Evolutionary conservation across 2,888 invertebrate genomes (phyloP), one percentile per base, ranked within the genome.

Genomic region (Drosophila quasianomalipes): DNA sequence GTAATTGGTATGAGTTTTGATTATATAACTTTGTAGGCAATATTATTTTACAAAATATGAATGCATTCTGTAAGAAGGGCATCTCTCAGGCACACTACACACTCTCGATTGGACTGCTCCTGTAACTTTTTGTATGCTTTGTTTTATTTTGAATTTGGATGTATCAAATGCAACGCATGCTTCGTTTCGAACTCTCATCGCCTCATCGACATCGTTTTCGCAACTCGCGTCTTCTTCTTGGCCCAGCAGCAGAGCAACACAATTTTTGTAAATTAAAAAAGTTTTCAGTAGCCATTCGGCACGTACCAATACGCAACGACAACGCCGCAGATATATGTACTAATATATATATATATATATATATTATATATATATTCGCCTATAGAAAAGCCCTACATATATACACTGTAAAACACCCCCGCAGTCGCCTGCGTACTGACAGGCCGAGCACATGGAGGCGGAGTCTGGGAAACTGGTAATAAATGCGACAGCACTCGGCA

Each of bases 221-320:
- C 79, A 72, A 74, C 70, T 39, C 39, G 39, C 28, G 39, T 30
- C 55, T 55, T 19, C 33, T 73, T 65, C 30, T 58, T 59, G 31
- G 37, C 37, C 47, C 57, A 66, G 51, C 67, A 69, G 52, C 70
- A 68, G 64, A 81, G 80, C 74, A 84, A 71, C 74, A 78, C 72
- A 79, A 83, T 72, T 80, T 86, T 85, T 85, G 88, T 79, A 87
- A 87, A 83, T 87, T 83, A 87, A 87, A 87, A 87, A 87, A 78
- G 83, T 87, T 87, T 88, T 74, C 86, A 72, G 83, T 81, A 84
- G 82, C 77, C 84, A 84, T 84, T 86, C 88, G 83, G 88, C 86
- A 85, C 86, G 86, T 86, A 87, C 59, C 85, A 85, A 85, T 85
- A 85, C 85, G 87, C 85, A 87, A 67, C 85, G 85, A 85, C 87